These are phyloP conservation scores for Nesospiza acunhae DNA, from an alignment of 2,113 vertebrate species.

Conservation along the genomic window DNA sequence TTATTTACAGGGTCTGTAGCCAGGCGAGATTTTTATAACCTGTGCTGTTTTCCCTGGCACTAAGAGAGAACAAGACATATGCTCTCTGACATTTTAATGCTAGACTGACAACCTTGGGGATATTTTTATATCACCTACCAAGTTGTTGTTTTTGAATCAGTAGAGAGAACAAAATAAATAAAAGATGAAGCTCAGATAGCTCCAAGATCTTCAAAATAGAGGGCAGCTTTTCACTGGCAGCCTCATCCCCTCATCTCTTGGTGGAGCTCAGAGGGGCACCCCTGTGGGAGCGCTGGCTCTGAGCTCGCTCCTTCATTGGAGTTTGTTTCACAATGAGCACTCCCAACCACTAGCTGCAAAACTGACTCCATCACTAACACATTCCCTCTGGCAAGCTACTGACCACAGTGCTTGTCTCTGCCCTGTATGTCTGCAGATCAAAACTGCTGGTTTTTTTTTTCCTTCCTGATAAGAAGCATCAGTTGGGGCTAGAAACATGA, in stretches of 20 bases:
- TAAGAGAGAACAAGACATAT: constrained; percentile 28
- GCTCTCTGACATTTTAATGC: constrained; percentile 48
- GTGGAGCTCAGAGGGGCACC: not conserved
- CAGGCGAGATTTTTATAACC: not conserved
- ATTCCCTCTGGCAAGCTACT: not conserved
- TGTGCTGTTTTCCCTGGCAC: not conserved
- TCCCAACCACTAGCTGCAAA: not conserved
- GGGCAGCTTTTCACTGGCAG: not conserved
- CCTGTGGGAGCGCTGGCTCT: accelerated
- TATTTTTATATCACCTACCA: constrained; percentile 34
- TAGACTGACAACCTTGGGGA: constrained; percentile 29
- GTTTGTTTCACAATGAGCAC: not conserved
- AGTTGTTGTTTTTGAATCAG: constrained; percentile 4
- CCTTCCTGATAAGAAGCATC: accelerated
- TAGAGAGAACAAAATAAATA: constrained; percentile 35
- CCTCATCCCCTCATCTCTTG: not conserved
- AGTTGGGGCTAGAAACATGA: not conserved
- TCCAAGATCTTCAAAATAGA: not conserved
- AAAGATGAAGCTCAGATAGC: not conserved
- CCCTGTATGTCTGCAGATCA: not conserved
- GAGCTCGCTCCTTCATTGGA: accelerated
- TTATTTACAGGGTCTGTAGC: constrained; percentile 1
- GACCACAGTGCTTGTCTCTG: not conserved
- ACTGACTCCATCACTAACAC: not conserved
- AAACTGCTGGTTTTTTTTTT: not conserved